A percentile compares a stretch with the other conserved stretches of the same genome.
Evolutionary conservation across 2,113 vertebrate species (phyloP).

Genomic region (Microtus montanus): DNA sequence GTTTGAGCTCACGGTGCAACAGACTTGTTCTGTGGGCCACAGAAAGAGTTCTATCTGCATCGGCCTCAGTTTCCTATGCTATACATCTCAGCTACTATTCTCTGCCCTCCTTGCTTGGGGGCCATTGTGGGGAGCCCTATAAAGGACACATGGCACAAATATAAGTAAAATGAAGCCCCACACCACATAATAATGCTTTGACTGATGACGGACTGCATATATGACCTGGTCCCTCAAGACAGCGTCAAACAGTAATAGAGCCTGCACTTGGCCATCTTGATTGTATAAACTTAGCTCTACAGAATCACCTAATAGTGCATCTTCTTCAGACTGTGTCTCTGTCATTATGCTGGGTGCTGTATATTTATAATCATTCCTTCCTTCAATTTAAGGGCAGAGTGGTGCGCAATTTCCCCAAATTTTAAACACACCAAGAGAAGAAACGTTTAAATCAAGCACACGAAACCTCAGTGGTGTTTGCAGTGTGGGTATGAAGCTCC

Average conservation of each 20-base stretch:
- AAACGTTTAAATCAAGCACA: background rate
- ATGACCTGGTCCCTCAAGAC: background rate
- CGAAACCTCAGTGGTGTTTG: background rate
- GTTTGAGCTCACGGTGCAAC: background rate
- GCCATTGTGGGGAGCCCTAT: background rate
- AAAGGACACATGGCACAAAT: background rate
- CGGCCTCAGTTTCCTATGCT: too few relatives aligned
- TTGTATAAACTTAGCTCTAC: background rate
- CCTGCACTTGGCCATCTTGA: background rate
- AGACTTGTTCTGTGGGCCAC: background rate
- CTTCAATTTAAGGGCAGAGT: slow-evolving; percentile 7
- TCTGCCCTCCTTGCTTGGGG: too few relatives aligned
- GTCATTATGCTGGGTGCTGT: background rate
- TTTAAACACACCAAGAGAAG: background rate
- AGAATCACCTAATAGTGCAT: background rate
- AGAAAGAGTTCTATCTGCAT: too few relatives aligned
- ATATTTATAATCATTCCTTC: background rate
- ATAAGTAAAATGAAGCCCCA: background rate
- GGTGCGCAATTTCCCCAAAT: background rate
- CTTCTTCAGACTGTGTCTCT: background rate
- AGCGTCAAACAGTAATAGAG: background rate
- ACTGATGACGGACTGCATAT: too few relatives aligned
- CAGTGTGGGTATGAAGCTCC: background rate
- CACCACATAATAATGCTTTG: too few relatives aligned
- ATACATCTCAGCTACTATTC: background rate